Conservation (phyloP, 2,888 invertebrate genomes). For the Cosmia pyralina region DNA sequence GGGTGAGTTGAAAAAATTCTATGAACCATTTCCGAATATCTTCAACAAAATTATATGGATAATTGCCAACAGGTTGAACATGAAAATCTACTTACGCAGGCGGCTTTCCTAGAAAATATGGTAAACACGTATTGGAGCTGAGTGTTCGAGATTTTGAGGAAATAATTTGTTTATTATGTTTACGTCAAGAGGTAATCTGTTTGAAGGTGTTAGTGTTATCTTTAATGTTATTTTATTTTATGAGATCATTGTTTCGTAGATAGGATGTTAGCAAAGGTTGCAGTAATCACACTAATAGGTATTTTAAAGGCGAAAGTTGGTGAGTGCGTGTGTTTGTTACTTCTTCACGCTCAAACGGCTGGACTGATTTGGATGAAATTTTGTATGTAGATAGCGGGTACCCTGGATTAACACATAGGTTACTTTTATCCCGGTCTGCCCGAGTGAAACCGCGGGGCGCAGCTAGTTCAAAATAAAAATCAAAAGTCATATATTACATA, state of each 20-base stretch:
- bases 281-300: no score
- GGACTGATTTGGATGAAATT: no score
- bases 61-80: slow-evolving; percentile 40
- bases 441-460: no score
- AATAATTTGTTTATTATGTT: slow-evolving; percentile 26
- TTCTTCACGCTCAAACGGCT: no score
- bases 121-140: slow-evolving; percentile 8
- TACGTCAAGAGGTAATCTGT: background rate
- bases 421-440: no score
- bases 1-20: slow-evolving; percentile 2
- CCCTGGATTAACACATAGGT: no score
- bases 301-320: no score
- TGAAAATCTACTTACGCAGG: slow-evolving; percentile 31
- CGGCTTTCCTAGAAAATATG: slow-evolving; percentile 37
- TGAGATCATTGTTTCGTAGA: background rate
- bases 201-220: background rate
- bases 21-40: slow-evolving; percentile 6
- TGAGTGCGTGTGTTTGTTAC: no score
- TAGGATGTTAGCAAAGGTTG: no score
- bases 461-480: no score
- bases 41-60: slow-evolving; percentile 23
- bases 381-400: no score
- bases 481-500: no score
- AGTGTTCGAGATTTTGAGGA: slow-evolving; percentile 28
- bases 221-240: slow-evolving; percentile 12